Percentiles rank a stretch among this genome's conserved stretches.
These are phyloP conservation scores for Heliocidaris tuberculata DNA, from an alignment of 35 echinoderm and acorn worm species.

Conservation along the genomic window DNA sequence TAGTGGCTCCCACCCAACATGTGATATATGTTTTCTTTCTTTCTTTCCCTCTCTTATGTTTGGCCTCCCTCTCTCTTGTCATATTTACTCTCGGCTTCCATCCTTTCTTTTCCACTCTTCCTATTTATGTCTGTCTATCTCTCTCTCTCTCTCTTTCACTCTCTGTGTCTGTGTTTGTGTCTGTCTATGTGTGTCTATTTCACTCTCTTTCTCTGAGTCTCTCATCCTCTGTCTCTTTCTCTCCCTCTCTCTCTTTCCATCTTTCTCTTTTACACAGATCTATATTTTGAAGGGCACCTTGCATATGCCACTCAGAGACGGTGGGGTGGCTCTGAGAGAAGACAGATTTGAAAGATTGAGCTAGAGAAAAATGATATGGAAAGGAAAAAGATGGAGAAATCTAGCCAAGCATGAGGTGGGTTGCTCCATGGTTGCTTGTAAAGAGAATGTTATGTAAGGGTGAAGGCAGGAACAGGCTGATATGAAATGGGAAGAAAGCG, in stretches of 20 bases:
- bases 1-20: too few relatives aligned
- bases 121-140: slow-evolving; percentile 13
- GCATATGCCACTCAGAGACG: background rate
- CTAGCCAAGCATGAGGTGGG: background rate
- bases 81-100: too few relatives aligned
- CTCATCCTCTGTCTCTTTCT: background rate
- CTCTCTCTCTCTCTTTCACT: slow-evolving; percentile 10
- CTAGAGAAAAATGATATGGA: background rate
- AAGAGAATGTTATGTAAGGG: background rate
- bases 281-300: background rate
- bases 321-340: background rate
- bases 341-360: too few relatives aligned
- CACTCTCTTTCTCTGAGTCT: background rate
- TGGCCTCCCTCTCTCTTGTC: too few relatives aligned
- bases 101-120: background rate
- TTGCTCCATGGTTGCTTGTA: too few relatives aligned
- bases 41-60: too few relatives aligned
- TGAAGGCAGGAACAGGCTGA: background rate
- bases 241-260: background rate
- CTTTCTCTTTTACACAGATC: background rate
- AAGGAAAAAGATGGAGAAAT: background rate
- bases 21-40: too few relatives aligned
- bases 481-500: too few relatives aligned
- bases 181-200: background rate
- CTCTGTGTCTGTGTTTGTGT: background rate